Conservation (phyloP, 1,140 invertebrate genomes). For the Drosophila pectinifera region DNA sequence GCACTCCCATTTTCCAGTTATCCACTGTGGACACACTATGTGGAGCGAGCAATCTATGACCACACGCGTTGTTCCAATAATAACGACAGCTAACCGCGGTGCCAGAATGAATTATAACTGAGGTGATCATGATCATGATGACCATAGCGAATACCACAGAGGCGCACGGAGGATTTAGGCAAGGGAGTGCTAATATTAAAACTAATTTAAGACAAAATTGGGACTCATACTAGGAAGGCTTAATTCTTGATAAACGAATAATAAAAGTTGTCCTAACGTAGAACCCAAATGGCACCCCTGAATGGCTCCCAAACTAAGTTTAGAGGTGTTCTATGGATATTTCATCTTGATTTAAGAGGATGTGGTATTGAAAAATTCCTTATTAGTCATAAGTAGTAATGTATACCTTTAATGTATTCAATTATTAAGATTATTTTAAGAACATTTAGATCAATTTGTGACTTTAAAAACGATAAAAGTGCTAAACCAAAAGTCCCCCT, state of each 20-base stretch:
- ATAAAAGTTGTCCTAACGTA: too few species aligned
- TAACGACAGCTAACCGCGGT: slow-evolving; percentile 30
- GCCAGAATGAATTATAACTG: slow-evolving; percentile 51
- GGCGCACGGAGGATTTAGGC: background rate
- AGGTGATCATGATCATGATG: slow-evolving; percentile 49
- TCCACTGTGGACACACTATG: slow-evolving; percentile 35
- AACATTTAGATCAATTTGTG: too few species aligned
- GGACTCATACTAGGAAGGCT: too few species aligned
- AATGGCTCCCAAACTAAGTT: too few species aligned
- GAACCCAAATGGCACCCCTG: too few species aligned
- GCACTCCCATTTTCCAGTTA: slow-evolving; percentile 38
- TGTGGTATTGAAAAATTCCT: too few species aligned
- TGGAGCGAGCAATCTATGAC: slow-evolving; percentile 15
- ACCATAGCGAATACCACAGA: slow-evolving; percentile 7
- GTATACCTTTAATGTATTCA: too few species aligned
- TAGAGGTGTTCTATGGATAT: background rate
- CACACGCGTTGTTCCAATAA: slow-evolving; percentile 5
- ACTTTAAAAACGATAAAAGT: background rate
- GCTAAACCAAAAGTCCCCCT: background rate
- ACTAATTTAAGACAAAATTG: background rate
- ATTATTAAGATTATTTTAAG: too few species aligned
- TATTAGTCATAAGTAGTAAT: too few species aligned
- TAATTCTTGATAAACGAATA: too few species aligned
- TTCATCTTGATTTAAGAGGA: background rate
- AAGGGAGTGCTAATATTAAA: background rate